Evolutionary conservation across 2,888 invertebrate species (phyloP), one percentile per base, ranked within the genome.

Genomic region (Drosophila siamana): DNA sequence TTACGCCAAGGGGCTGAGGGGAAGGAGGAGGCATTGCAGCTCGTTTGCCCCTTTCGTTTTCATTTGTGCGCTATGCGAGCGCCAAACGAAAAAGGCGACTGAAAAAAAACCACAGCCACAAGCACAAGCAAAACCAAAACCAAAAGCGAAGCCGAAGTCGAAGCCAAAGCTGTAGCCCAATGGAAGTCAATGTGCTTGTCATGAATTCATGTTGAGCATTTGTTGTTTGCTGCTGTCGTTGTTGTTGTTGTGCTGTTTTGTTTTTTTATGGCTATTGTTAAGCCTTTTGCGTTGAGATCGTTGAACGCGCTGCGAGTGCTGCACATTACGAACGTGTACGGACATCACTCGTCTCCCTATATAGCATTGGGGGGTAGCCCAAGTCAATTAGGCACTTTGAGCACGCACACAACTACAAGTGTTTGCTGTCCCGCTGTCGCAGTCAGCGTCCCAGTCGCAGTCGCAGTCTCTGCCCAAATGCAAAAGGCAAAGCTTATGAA

Each of bases 371-470:
- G 44, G 64, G 50, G 48, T 50, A 33, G 61, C 57, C 72, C 75
- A 54, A 83, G 80, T 88, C 83, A 85, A 88, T 85, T 88, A 80
- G 74, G 70, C 85, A 88, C 78, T 85, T 84, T 86, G 69, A 80
- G 87, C 84, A 85, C 89, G 84, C 81, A 88, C 84, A 86, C 86
- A 76, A 78, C 69, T 81, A 87, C 88, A 87, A 85, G 88, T 86
- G 80, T 68, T 69, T 28, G 64, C 60, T 55, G 44, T 38, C 61
- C 11, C 33, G n/a, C 40, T 40, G 51, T 33, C 57, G 8, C 33
- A 5, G 56, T 19, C 41, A 6, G 40, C 33, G 40, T 4, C 38
- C 9, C 59, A 30, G 59, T 30, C 28, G 26, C 33, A 24, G 56
- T 15, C 44, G 16, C 44, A 26, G 54, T 26, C 50, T 13, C 59